These are phyloP conservation scores for Alitta virens DNA, from an alignment of 2,888 invertebrate genomes.

Conservation along the genomic window DNA sequence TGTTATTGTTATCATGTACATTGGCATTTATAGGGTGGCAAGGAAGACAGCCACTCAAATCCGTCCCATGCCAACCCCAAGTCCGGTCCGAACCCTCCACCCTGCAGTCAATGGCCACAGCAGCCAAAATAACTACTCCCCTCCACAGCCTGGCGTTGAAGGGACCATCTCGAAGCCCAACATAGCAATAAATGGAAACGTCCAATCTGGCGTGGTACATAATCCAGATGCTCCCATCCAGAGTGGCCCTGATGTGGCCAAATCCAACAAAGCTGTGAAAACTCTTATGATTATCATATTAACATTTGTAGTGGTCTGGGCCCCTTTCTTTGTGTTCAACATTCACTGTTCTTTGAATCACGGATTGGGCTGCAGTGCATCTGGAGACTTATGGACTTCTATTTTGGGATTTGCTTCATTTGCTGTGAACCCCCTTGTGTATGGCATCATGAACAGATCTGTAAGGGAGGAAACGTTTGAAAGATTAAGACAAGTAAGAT, in stretches of 20 bases:
- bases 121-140: not conserved
- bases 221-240: no score
- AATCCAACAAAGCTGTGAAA: not conserved
- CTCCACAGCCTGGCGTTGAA: not conserved
- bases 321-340: not conserved
- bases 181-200: not conserved
- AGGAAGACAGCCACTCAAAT: not conserved
- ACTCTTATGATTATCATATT: slow-evolving; percentile 1
- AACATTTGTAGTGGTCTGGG: not conserved
- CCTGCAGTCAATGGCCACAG: not conserved
- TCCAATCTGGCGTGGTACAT: not conserved
- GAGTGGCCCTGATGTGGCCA: not conserved
- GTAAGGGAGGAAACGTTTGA: slow-evolving; percentile 1
- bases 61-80: not conserved
- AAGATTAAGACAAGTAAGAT: not conserved
- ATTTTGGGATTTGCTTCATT: not conserved
- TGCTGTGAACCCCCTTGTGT: not conserved
- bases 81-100: not conserved
- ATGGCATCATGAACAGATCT: slow-evolving; percentile 4
- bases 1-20: slow-evolving; percentile 1
- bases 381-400: not conserved
- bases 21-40: slow-evolving; percentile 2
- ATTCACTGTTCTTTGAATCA: not conserved
- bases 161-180: not conserved
- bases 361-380: not conserved